Evolutionary conservation across 2,797 vertebrate genomes (phyloP), one percentile per base, ranked within the genome.

Genomic region (Melopsittacus undulatus): DNA sequence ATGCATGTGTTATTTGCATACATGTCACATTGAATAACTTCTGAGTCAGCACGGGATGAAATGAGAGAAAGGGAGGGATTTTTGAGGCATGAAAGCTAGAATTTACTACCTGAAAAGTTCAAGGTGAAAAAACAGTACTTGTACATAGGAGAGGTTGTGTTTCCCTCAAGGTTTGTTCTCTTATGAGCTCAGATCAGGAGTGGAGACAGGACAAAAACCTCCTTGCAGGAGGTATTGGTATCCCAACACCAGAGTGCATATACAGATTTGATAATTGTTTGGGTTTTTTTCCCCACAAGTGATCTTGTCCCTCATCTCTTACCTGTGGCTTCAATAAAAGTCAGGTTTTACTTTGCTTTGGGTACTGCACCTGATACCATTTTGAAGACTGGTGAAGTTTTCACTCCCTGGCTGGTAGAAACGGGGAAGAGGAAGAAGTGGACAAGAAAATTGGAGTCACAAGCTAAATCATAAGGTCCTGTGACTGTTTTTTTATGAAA

Each of bases 281-380:
- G n/a, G 10, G 3, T 8, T 5, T n/a, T 42, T 30, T 20, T 11
- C 2, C 5, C 27, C 3, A 7, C 3, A 7, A 32, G 23, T 3
- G 13, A 13, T 61, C 36, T 59, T 63, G 5, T 21, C 2, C 17
- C 7, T 52, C 9, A 36, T 43, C 7, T 85, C 42, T 40, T 54
- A 59, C 7, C 9, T 17, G 12, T 78, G 23, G 10, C 22, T 68
- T 87, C n/a, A 84, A 46, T 32, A 26, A 75, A 38, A 56, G 8
- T n/a, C 18, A n/a, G 21, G 5, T 36, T 75, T 91, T 43, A 27
- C 19, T 56, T 83, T 64, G 11, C 26, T 51, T 91, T 72, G 8
- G 5, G 4, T 64, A 29, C 29, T 40, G 24, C 19, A 22, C 7
- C 43, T 51, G 32, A 54, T 64, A 27, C 3, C 0, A 14, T 48